Conservation (phyloP, 2,888 invertebrate genomes). For the Lithosia quadra region DNA sequence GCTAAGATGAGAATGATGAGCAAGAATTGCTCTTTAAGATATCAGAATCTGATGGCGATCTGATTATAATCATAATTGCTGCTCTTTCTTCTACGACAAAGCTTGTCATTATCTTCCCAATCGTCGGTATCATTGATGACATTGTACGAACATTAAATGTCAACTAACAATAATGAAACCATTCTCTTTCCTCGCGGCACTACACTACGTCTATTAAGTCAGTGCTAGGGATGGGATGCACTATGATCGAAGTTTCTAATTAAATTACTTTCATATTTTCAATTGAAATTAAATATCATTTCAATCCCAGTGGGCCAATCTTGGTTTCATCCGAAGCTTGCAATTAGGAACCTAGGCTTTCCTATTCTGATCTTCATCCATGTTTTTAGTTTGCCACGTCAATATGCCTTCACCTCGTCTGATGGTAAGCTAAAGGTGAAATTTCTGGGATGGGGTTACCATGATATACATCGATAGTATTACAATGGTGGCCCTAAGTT, state of each 20-base stretch:
- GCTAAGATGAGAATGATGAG: not conserved
- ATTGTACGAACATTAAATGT: slow-evolving; percentile 38
- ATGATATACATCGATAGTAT: too few relatives aligned
- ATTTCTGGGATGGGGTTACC: too few relatives aligned
- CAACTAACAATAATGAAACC: slow-evolving; percentile 45
- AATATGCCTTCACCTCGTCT: too few relatives aligned
- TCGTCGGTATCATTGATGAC: slow-evolving; percentile 18
- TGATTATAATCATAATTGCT: slow-evolving; percentile 10
- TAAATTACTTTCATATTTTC: too few relatives aligned
- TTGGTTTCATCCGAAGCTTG: too few relatives aligned
- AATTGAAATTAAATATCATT: too few relatives aligned
- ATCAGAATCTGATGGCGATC: not conserved
- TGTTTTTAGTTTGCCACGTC: too few relatives aligned
- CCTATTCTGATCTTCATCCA: too few relatives aligned
- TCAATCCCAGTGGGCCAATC: too few relatives aligned
- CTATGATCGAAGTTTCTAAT: not conserved
- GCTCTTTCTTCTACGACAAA: slow-evolving; percentile 33
- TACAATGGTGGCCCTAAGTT: too few relatives aligned
- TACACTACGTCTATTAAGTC: slow-evolving; percentile 28
- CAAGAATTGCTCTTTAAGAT: not conserved
- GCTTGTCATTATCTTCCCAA: slow-evolving; percentile 32
- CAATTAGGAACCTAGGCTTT: too few relatives aligned
- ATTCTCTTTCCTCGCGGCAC: slow-evolving; percentile 48
- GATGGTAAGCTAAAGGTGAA: too few relatives aligned
- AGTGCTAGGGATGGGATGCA: slow-evolving; percentile 13